phyloP scores from a whole-genome alignment of 2,888 invertebrate genomes.

The Nomada ruficornis region DNA sequence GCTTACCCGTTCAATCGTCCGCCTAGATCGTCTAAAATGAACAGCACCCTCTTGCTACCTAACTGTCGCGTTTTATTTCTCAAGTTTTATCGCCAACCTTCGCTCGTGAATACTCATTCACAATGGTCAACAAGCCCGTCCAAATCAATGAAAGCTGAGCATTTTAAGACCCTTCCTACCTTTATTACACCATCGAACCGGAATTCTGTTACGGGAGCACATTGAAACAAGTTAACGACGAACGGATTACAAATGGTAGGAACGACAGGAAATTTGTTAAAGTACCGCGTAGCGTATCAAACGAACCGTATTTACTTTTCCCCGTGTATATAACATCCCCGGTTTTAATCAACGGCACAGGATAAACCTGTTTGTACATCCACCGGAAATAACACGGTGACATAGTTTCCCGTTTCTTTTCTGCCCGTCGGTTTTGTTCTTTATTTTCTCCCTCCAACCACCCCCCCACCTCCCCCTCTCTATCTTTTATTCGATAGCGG shows the following conservation, averaged over 20 bases:
- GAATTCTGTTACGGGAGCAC: not conserved
- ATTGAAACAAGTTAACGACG: constrained; percentile 5
- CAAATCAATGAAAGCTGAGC: too few species aligned
- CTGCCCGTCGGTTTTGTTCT: not conserved
- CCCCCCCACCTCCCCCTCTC: not conserved
- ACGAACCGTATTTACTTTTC: constrained; percentile 30
- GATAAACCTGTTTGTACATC: constrained; percentile 49
- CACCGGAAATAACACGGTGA: constrained; percentile 49
- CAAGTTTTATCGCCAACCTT: not conserved
- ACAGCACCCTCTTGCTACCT: too few species aligned
- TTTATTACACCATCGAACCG: constrained; percentile 1
- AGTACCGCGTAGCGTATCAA: constrained; percentile 4
- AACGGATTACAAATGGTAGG: not conserved
- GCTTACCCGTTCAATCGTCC: too few species aligned
- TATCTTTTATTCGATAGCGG: constrained; percentile 21
- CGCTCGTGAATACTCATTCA: too few species aligned
- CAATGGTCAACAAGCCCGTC: too few species aligned
- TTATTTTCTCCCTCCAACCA: not conserved
- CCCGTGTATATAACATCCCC: not conserved
- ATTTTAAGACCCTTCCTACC: not conserved
- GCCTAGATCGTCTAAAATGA: too few species aligned
- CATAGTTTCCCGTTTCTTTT: constrained; percentile 39
- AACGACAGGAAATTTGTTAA: constrained; percentile 10
- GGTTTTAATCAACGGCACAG: constrained; percentile 48
- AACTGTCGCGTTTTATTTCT: not conserved